Conservation (phyloP, 2,888 invertebrate genomes). For the Tholera decimalis region DNA sequence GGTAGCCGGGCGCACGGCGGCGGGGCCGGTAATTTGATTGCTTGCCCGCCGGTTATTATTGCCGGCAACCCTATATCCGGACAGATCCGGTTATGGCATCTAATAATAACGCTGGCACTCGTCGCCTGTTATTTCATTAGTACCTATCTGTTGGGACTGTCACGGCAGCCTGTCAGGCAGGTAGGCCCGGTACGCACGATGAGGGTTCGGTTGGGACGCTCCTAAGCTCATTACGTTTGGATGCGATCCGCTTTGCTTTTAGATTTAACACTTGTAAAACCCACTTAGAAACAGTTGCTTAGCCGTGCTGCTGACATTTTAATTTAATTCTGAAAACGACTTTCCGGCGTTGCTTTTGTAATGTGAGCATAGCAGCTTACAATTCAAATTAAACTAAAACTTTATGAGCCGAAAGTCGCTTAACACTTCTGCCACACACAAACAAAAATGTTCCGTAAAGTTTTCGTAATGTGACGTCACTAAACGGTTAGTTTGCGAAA, state of each 20-base stretch:
- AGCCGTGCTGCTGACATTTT: conserved; percentile 25
- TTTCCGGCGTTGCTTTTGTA: conserved; percentile 8
- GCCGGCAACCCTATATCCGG: conserved; percentile 78
- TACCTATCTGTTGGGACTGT: conserved; percentile 53
- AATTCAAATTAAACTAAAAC: conserved; percentile 20
- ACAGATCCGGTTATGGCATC: conserved; percentile 75
- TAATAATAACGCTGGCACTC: conserved; percentile 73
- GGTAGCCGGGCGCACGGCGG: conserved; percentile 51
- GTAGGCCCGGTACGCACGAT: conserved; percentile 20
- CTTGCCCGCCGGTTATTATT: conserved; percentile 77
- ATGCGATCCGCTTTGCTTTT: conserved; percentile 38
- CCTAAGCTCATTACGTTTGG: conserved; percentile 30
- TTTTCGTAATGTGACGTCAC: conserved; percentile 33
- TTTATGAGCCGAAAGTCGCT: conserved; percentile 21
- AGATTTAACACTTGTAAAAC: conserved; percentile 35
- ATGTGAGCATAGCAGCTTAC: conserved; percentile 9
- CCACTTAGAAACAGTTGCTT: conserved; percentile 18
- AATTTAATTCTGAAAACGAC: conserved; percentile 24
- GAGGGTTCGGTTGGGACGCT: conserved; percentile 25
- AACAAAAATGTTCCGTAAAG: conserved; percentile 34
- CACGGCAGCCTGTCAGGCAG: conserved; percentile 34
- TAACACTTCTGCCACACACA: conserved; percentile 8
- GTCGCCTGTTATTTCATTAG: conserved; percentile 72
- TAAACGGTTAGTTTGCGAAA: conserved; percentile 42
- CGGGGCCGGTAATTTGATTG: conserved; percentile 80